These are phyloP conservation scores for Polypterus senegalus DNA, from an alignment of 2,113 vertebrate genomes.

Conservation along the genomic window DNA sequence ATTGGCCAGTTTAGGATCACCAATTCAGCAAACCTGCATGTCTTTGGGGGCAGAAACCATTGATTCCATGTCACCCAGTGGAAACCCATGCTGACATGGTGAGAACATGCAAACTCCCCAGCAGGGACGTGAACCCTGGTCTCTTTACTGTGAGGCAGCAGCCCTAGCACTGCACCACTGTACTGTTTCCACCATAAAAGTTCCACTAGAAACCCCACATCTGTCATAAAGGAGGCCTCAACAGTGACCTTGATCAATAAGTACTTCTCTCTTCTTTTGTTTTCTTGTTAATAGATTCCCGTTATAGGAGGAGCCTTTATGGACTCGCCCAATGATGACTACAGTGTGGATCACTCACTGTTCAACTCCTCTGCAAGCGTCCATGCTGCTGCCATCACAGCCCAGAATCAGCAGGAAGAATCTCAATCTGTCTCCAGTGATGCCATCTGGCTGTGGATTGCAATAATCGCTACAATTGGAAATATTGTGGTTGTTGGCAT, in stretches of 20 bases:
- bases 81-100: no score
- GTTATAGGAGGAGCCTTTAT: slow-evolving; percentile 96
- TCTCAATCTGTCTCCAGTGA: slow-evolving; percentile 75
- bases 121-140: no score
- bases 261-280: slow-evolving; percentile 21
- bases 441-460: slow-evolving; percentile 92
- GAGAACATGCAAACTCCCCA: no score
- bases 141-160: no score
- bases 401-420: slow-evolving; percentile 67
- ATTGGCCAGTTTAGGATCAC: no score
- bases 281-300: slow-evolving; percentile 67
- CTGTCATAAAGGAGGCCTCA: no score
- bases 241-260: slow-evolving; percentile 29
- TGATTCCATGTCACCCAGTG: no score
- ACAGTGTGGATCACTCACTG: slow-evolving; percentile 85
- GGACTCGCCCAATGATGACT: slow-evolving; percentile 91
- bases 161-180: no score
- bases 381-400: slow-evolving; percentile 56
- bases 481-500: slow-evolving; percentile 95
- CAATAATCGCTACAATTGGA: slow-evolving; percentile 89
- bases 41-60: no score
- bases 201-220: no score
- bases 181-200: no score
- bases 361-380: slow-evolving; percentile 90
- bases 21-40: no score